phyloP scores from a whole-genome alignment of 2,797 vertebrate species.

The Mormyrus hasselquistii region DNA sequence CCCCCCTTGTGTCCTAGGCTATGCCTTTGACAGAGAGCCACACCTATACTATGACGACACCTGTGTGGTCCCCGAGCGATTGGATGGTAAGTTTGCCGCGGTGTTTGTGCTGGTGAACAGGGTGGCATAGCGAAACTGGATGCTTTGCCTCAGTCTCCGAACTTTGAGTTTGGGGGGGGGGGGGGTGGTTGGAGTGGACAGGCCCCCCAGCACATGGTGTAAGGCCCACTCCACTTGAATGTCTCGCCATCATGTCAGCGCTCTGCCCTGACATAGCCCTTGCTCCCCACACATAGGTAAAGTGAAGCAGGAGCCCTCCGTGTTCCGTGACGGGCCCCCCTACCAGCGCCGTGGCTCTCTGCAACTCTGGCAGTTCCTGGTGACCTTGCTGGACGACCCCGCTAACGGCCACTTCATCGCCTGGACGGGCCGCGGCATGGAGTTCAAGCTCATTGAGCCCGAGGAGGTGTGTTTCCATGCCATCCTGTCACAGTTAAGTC shows the following conservation, averaged over 20 bases:
- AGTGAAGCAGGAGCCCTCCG: constrained; percentile 43
- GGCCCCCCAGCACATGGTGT: not conserved
- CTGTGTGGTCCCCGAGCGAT: constrained; percentile 81
- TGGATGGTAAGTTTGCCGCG: constrained; percentile 65
- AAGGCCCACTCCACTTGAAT: not conserved
- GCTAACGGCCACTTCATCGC: constrained; percentile 84
- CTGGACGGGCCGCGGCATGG: constrained; percentile 91
- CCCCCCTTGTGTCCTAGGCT: constrained; percentile 53
- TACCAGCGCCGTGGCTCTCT: constrained; percentile 88
- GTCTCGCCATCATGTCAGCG: not conserved
- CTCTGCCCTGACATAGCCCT: not conserved
- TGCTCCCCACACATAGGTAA: constrained; percentile 11
- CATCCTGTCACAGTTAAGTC: not conserved
- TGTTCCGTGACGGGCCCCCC: constrained; percentile 74
- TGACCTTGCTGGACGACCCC: constrained; percentile 84
- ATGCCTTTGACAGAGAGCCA: constrained; percentile 74
- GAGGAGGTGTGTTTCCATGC: constrained; percentile 72
- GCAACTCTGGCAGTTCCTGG: constrained; percentile 93
- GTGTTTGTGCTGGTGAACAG: not conserved
- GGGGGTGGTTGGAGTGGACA: not conserved
- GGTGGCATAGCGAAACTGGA: not conserved
- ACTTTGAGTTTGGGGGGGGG: not conserved
- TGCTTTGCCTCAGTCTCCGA: not conserved
- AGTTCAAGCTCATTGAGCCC: constrained; percentile 89
- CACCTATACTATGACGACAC: constrained; percentile 80